Conservation (phyloP, 2,888 invertebrate species). For the Strigamia maritima region DNA sequence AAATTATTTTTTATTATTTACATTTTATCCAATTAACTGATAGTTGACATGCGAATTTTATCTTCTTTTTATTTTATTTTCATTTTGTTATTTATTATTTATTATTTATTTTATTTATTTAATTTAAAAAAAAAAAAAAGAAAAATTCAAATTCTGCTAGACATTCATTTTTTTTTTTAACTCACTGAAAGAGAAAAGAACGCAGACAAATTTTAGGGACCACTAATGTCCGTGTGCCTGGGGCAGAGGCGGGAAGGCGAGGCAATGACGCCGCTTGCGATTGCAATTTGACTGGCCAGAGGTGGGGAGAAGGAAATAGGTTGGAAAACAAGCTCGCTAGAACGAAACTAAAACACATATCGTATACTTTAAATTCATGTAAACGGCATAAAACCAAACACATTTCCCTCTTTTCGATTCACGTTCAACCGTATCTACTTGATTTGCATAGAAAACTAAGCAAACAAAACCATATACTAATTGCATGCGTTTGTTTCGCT, state of each 20-base stretch:
- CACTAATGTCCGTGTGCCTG: background rate
- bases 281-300: background rate
- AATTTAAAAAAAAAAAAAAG: too few relatives aligned
- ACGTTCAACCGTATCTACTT: too few relatives aligned
- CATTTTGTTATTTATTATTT: too few relatives aligned
- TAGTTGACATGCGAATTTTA: too few relatives aligned
- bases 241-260: background rate
- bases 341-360: background rate
- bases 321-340: background rate
- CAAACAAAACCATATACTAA: background rate
- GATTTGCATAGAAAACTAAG: background rate
- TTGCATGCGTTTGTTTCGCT: background rate
- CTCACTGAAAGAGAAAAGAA: background rate
- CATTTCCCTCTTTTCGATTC: too few relatives aligned
- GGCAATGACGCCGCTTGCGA: background rate
- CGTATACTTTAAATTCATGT: too few relatives aligned
- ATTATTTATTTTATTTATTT: background rate
- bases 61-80: too few relatives aligned
- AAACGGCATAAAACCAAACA: too few relatives aligned
- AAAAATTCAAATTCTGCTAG: background rate
- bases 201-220: background rate
- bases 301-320: background rate
- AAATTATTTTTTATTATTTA: too few relatives aligned
- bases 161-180: background rate
- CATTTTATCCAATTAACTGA: too few relatives aligned